phyloP scores from a whole-genome alignment of 2,797 vertebrate species.

The Odontamblyopus rebecca region DNA sequence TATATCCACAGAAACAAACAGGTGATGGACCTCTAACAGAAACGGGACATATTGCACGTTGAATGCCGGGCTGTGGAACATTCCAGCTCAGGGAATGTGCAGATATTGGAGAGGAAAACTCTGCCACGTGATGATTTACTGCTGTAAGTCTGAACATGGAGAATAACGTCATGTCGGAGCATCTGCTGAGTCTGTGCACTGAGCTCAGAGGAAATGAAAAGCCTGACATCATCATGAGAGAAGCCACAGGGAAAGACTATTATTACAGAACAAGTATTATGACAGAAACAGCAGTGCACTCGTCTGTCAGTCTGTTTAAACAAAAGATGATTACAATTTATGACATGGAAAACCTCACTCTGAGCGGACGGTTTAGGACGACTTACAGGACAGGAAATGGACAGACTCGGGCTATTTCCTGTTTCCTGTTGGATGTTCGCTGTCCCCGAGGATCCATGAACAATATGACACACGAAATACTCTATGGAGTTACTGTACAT shows the following conservation, averaged over 20 bases:
- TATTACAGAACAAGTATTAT: constrained; percentile 49
- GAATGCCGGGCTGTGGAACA: no score
- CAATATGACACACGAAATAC: no score
- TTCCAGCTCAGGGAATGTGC: no score
- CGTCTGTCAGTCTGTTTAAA: not conserved
- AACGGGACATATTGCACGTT: no score
- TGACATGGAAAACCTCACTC: not conserved
- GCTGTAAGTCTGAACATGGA: not conserved
- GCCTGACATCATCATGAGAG: constrained; percentile 68
- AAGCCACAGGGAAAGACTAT: constrained; percentile 44
- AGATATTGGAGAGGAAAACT: not conserved
- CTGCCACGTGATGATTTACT: not conserved
- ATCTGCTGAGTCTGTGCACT: constrained; percentile 21
- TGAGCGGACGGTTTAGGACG: not conserved
- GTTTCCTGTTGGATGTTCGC: not conserved
- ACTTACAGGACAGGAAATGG: constrained; percentile 34
- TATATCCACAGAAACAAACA: no score
- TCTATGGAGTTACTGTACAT: no score
- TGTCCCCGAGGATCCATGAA: not conserved
- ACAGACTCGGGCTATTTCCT: constrained; percentile 16
- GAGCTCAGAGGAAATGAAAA: constrained; percentile 58
- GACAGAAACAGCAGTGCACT: constrained; percentile 14
- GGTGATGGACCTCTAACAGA: no score
- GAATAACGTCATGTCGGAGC: constrained; percentile 15
- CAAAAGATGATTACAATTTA: constrained; percentile 13